Percentiles rank a stretch among this genome's conserved stretches.
phyloP scores from a whole-genome alignment of 2,113 vertebrate genomes.

The Odobenus rosmarus region DNA sequence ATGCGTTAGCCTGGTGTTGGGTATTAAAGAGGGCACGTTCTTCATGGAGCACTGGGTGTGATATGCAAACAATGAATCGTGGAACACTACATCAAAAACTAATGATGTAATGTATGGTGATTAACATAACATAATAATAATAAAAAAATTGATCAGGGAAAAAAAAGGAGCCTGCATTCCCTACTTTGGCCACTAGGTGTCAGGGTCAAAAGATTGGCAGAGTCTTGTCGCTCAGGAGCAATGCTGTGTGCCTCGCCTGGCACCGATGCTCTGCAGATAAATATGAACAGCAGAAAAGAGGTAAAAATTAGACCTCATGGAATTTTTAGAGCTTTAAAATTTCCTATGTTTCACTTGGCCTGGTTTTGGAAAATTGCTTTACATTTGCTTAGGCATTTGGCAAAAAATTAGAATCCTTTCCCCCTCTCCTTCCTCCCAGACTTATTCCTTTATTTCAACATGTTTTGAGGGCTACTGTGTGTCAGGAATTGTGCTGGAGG shows the following conservation, averaged over 20 bases:
- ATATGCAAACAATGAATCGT: no score
- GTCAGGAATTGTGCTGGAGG: background rate
- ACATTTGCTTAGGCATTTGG: background rate
- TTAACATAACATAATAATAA: no score
- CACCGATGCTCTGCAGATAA: background rate
- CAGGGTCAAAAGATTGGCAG: background rate
- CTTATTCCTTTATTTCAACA: background rate
- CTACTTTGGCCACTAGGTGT: background rate
- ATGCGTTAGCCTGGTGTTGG: no score
- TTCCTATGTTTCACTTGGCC: background rate
- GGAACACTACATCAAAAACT: no score
- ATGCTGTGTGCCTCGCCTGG: background rate
- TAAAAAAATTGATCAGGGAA: no score
- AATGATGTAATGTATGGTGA: no score
- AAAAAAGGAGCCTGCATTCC: background rate
- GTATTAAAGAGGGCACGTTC: no score
- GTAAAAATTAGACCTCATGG: background rate
- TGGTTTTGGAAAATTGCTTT: conserved; percentile 31
- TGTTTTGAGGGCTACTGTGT: background rate
- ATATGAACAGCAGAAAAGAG: background rate
- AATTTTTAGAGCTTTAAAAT: background rate
- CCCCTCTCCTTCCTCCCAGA: background rate
- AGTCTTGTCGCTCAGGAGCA: no score
- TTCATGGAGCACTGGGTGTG: no score
- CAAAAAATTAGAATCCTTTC: background rate